Conservation (phyloP, 2,888 invertebrate species). For the Leptinotarsa juncta region DNA sequence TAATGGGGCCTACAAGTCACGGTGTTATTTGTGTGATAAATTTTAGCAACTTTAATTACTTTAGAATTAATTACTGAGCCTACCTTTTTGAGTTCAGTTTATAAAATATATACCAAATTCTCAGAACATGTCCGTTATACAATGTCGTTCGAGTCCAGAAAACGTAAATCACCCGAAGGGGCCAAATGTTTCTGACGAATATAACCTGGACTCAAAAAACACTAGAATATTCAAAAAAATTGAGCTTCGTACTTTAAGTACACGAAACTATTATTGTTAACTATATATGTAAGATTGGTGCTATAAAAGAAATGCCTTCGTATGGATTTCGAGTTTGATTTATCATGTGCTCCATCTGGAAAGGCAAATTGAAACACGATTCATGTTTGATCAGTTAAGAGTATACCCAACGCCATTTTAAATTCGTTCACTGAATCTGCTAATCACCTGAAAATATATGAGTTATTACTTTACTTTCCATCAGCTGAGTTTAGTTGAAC, state of each 20-base stretch:
- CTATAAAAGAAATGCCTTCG: slow-evolving; percentile 64
- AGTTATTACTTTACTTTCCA: slow-evolving; percentile 29
- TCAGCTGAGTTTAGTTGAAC: slow-evolving; percentile 40
- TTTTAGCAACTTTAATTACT: slow-evolving; percentile 25
- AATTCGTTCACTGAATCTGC: slow-evolving; percentile 18
- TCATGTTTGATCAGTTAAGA: slow-evolving; percentile 24
- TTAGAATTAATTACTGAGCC: slow-evolving; percentile 17
- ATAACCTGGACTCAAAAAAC: slow-evolving; percentile 52
- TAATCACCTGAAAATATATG: neutral
- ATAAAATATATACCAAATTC: slow-evolving; percentile 32
- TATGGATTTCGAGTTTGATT: slow-evolving; percentile 51
- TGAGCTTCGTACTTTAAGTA: slow-evolving; percentile 58
- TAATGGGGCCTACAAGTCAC: slow-evolving; percentile 16
- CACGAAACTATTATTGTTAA: slow-evolving; percentile 62
- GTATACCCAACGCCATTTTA: slow-evolving; percentile 27
- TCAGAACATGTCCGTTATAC: slow-evolving; percentile 28
- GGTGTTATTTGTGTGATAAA: slow-evolving; percentile 28
- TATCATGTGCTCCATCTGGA: slow-evolving; percentile 54
- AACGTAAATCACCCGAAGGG: slow-evolving; percentile 38
- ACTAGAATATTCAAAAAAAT: slow-evolving; percentile 45
- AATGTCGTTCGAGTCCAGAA: slow-evolving; percentile 19
- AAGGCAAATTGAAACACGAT: slow-evolving; percentile 22
- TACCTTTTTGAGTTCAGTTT: slow-evolving; percentile 51
- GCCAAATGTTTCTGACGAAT: slow-evolving; percentile 41
- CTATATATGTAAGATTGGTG: slow-evolving; percentile 66